Percentiles rank a stretch among this genome's conserved stretches.
These are phyloP conservation scores for Caradrina kadenii DNA, from an alignment of 2,888 invertebrate species.

Conservation along the genomic window DNA sequence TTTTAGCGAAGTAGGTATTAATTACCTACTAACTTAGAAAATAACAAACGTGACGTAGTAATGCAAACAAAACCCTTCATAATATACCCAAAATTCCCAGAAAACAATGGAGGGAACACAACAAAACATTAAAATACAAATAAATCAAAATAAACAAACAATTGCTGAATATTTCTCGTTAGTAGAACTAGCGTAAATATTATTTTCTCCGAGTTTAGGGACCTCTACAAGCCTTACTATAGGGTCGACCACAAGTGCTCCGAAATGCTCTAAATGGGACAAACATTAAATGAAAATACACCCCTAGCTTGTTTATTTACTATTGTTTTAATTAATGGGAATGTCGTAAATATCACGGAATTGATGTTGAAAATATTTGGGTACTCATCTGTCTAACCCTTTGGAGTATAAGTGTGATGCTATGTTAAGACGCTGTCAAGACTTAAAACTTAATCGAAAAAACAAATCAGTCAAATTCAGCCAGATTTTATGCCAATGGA, in stretches of 20 bases:
- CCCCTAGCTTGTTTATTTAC: constrained; percentile 57
- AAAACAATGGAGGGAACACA: constrained; percentile 13
- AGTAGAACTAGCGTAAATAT: constrained; percentile 48
- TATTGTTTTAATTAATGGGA: constrained; percentile 44
- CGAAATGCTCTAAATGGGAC: constrained; percentile 33
- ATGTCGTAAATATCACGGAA: constrained; percentile 1
- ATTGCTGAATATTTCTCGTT: constrained; percentile 42
- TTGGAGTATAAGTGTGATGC: no score
- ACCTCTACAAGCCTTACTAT: constrained; percentile 11
- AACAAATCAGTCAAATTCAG: no score
- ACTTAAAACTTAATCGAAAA: no score
- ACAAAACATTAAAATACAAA: constrained; percentile 26
- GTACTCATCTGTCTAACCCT: neutral
- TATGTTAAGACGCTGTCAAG: no score
- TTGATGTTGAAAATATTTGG: neutral
- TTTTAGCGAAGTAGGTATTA: neutral
- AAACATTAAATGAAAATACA: constrained; percentile 48
- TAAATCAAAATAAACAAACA: constrained; percentile 49
- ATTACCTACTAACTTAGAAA: neutral
- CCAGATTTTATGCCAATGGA: no score
- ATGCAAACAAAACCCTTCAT: constrained; percentile 2
- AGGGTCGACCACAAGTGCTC: constrained; percentile 55
- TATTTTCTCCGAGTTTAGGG: constrained; percentile 37
- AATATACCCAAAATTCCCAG: neutral
- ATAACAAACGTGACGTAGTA: neutral